Evolutionary conservation across 2,797 vertebrate species (phyloP).

Genomic region (Coccyzus lansbergi): DNA sequence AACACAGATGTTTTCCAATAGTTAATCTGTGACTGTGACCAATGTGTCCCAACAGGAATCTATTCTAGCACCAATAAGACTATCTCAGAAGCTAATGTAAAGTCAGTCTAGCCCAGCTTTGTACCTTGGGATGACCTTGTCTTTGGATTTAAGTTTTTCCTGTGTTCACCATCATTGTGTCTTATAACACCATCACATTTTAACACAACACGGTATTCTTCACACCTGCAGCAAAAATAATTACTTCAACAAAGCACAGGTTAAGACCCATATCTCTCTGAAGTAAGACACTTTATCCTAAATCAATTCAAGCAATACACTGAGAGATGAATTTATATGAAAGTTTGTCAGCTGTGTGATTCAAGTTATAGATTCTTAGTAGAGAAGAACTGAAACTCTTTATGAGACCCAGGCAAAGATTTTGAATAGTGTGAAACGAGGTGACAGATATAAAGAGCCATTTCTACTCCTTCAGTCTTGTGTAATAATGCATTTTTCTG

Average conservation of each 20-base stretch:
- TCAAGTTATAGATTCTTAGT: not conserved
- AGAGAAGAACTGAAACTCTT: slow-evolving; percentile 2
- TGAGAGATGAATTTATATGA: slow-evolving; percentile 10
- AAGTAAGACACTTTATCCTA: slow-evolving; percentile 12
- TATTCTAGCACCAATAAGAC: not conserved
- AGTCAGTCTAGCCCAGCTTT: not conserved
- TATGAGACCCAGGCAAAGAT: not conserved
- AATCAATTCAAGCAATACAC: slow-evolving; percentile 46
- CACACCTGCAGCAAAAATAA: not conserved
- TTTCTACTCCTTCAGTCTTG: not conserved
- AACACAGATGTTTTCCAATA: not conserved
- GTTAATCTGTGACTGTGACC: not conserved
- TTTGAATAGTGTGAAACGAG: not conserved
- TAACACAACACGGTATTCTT: not conserved
- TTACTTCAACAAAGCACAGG: not conserved
- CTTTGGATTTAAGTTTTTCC: not conserved
- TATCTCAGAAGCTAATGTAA: not conserved
- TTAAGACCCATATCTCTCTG: not conserved
- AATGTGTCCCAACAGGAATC: not conserved
- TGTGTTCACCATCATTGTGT: not conserved
- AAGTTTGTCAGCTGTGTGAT: slow-evolving; percentile 44
- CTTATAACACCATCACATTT: not conserved
- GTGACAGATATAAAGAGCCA: not conserved
- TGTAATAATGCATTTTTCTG: not conserved
- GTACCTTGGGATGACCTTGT: not conserved